Conservation (phyloP, 2,113 vertebrate species). For the Paradoxurus hermaphroditus region DNA sequence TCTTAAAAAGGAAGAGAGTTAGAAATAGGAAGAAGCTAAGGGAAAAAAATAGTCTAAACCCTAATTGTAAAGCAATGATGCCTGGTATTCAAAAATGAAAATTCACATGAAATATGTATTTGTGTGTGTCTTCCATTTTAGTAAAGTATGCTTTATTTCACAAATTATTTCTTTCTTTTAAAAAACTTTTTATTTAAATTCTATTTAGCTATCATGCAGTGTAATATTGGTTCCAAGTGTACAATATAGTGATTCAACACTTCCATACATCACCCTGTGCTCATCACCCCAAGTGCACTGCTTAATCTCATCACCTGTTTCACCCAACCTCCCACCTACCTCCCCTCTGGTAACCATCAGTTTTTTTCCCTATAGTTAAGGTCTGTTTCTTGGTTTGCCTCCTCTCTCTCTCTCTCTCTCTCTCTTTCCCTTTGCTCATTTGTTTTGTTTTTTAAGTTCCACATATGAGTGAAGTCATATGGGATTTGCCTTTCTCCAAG, state of each 20-base stretch:
- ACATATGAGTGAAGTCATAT: not conserved
- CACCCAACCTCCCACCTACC: not conserved
- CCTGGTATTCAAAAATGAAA: not conserved
- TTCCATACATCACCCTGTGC: not conserved
- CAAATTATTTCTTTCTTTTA: not conserved
- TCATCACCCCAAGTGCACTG: not conserved
- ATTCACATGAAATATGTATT: not conserved
- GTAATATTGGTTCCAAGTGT: not conserved
- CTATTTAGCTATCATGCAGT: not conserved
- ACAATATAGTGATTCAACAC: not conserved
- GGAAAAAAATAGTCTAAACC: not conserved
- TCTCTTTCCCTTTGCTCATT: not conserved
- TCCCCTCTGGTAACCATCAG: not conserved
- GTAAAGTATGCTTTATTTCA: not conserved
- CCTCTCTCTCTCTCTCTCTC: not conserved
- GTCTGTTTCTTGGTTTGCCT: not conserved
- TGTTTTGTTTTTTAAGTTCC: not conserved
- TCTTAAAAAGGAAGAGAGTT: not conserved
- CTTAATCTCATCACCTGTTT: not conserved
- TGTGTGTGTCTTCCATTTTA: not conserved
- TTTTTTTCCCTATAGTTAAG: not conserved
- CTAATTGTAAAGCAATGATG: not conserved
- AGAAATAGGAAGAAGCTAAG: not conserved
- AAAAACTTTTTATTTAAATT: not conserved
- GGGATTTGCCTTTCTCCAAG: not conserved